Base-by-base conservation (phyloP, 2,113 vertebrate genomes). In the Pavo muticus region DNA sequence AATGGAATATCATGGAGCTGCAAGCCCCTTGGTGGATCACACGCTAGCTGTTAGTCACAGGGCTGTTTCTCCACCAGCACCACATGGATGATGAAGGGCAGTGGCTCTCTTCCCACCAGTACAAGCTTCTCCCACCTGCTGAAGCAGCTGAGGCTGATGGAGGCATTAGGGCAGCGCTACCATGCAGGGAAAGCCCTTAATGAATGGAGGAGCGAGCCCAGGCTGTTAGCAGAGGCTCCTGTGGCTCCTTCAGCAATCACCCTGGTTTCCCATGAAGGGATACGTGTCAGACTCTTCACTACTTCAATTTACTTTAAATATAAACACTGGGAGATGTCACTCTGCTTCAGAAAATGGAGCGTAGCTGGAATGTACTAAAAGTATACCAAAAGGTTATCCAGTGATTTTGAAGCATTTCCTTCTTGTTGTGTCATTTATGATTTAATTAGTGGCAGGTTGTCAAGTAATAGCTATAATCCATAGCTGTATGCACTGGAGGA, bases 371-470 rank as follows among this genome's bases (percentile, higher is more conserved):
- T 65, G 84, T 57, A 89, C 88, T 50, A 11, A 96, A 96, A 95
- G 94, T 83, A 90, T 69, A 94, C 67, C 95, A 91, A 92, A 94
- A 97, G 96, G 88, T 82, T 96, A 93, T 69, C 78, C 45, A 42
- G 91, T 94, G 91, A 93, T 96, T 96, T 89, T 69, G 92, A 83
- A 94, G 57, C 35, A 72, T 64, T 85, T 96, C 91, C 83, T 91
- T 94, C 69, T 90, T 93, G 92, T 95, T 89, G 80, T 91, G 91
- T 93, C 92, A 84, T 96, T 95, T 95, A 96, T 95, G 91, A 93
- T 97, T 90, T 96, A 96, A 97, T 97, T 96, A 97, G 94, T 85
- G 91, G 91, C 92, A 95, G 76, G 39, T 90, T 97, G 93, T 96
- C 96, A 76, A 75, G 96, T 92, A 95, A 87, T 95, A 95, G 84